phyloP scores from a whole-genome alignment of 2,113 vertebrate genomes.

The Nanorana parkeri region DNA sequence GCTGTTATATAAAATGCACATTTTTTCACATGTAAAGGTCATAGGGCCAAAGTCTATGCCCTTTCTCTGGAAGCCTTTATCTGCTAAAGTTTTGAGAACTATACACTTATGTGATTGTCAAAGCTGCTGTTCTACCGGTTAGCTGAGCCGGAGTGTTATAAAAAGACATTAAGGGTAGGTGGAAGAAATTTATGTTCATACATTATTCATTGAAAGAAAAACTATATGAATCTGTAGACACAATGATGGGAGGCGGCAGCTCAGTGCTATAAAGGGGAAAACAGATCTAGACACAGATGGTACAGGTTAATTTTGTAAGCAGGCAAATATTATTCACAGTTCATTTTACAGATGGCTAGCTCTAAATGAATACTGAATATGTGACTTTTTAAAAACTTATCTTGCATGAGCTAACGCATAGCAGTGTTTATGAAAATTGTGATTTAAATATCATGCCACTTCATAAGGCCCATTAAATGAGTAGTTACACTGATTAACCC shows the following conservation, averaged over 20 bases:
- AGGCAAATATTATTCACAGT: conserved; percentile 58
- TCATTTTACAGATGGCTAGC: conserved; percentile 58
- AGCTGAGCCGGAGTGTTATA: not conserved
- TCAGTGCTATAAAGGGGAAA: conserved; percentile 28
- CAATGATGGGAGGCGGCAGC: conserved; percentile 48
- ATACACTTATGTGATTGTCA: not conserved
- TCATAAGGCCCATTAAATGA: conserved; percentile 50
- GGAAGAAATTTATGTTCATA: conserved; percentile 32
- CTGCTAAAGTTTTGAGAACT: too few species aligned
- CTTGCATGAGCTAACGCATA: conserved; percentile 48
- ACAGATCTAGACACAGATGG: conserved; percentile 55
- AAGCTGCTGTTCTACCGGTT: not conserved
- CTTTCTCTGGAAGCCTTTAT: too few species aligned
- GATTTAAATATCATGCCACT: conserved; percentile 55
- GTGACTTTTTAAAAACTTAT: conserved; percentile 49
- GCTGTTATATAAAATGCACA: too few species aligned
- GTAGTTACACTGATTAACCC: conserved; percentile 55
- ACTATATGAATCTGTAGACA: conserved; percentile 46
- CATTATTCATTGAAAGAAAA: conserved; percentile 45
- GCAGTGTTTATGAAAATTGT: conserved; percentile 45
- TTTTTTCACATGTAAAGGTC: too few species aligned
- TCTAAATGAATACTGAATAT: conserved; percentile 48
- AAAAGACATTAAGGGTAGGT: conserved; percentile 6
- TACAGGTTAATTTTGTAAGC: conserved; percentile 56
- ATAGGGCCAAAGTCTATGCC: too few species aligned